Evolutionary conservation across 2,113 vertebrate species (phyloP).

Genomic region (Dasypus novemcinctus): DNA sequence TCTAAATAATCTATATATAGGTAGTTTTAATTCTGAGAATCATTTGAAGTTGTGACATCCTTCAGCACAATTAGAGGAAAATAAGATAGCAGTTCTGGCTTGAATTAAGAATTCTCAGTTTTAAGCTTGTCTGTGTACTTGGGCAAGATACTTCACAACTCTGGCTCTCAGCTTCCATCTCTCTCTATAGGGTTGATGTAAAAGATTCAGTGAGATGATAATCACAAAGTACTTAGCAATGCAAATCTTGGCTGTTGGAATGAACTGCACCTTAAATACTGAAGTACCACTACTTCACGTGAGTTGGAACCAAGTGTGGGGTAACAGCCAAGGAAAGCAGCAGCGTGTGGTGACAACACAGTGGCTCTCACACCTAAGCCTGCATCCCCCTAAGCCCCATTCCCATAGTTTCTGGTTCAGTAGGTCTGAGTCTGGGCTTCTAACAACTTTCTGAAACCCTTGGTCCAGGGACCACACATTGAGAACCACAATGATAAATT

Average conservation of each 20-base stretch:
- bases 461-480: neutral
- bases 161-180: neutral
- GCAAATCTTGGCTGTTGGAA: neutral
- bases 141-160: neutral
- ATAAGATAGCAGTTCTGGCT: neutral
- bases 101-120: neutral
- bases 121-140: neutral
- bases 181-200: neutral
- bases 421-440: neutral
- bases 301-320: neutral
- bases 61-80: conserved; percentile 30
- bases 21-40: neutral
- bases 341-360: neutral
- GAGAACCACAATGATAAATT: neutral
- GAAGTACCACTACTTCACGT: neutral
- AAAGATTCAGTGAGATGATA: neutral
- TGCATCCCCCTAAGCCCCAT: neutral
- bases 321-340: neutral
- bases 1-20: neutral
- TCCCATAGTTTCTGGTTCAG: neutral
- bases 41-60: neutral
- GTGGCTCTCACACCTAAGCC: neutral
- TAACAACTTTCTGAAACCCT: neutral
- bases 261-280: neutral
- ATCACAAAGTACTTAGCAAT: neutral